A percentile compares a stretch with the other conserved stretches of the same genome.
These are phyloP conservation scores for Drosophila simulans DNA, from an alignment of 1,140 invertebrate genomes.

Conservation along the genomic window DNA sequence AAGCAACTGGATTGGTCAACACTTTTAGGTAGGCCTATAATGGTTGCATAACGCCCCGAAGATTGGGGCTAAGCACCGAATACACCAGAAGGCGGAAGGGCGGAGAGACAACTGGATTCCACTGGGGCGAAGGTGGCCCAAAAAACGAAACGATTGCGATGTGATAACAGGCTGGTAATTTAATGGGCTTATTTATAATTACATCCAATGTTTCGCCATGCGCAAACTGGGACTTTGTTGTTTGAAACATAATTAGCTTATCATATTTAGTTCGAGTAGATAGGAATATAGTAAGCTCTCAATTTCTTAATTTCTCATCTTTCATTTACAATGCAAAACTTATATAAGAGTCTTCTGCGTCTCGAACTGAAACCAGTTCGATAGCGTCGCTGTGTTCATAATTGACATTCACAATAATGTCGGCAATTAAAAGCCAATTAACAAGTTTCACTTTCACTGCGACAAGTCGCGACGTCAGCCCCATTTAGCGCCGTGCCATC, in stretches of 20 bases:
- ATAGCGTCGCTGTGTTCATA: conserved; percentile 41
- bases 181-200: neutral
- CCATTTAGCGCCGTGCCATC: conserved; percentile 14
- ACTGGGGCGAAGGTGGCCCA: conserved; percentile 22
- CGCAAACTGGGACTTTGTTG: no score
- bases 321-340: neutral
- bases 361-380: conserved; percentile 23
- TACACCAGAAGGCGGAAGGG: neutral
- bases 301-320: neutral
- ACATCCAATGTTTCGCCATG: neutral
- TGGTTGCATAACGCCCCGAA: conserved; percentile 40
- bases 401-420: conserved; percentile 57
- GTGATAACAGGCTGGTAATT: conserved; percentile 11
- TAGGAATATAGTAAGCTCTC: neutral
- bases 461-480: conserved; percentile 7
- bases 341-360: conserved; percentile 6
- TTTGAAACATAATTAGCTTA: no score
- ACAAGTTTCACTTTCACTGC: conserved; percentile 71
- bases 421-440: conserved; percentile 78
- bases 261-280: no score
- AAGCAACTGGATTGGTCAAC: conserved; percentile 46
- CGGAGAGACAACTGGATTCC: conserved; percentile 6
- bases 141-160: conserved; percentile 13
- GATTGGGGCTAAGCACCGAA: conserved; percentile 17
- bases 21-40: conserved; percentile 53